Percentiles rank a stretch among this genome's conserved stretches.
These are phyloP conservation scores for Carassius auratus DNA, from an alignment of 2,113 vertebrate species.

Conservation along the genomic window DNA sequence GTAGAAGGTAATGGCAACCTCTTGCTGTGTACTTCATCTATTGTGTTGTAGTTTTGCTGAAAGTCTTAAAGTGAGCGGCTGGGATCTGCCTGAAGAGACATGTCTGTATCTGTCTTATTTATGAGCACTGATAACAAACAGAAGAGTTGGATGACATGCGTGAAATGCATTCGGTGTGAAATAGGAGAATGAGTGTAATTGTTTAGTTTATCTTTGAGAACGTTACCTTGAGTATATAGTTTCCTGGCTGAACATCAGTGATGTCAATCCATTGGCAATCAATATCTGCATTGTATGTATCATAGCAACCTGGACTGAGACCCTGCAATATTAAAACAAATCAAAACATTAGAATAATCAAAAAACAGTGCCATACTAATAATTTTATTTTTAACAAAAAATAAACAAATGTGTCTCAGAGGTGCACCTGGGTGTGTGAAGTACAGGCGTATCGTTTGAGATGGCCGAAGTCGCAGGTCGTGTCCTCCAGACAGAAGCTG, in stretches of 20 bases:
- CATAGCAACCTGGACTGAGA: conserved; percentile 93
- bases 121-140: conserved; percentile 4
- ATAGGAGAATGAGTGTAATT: background rate
- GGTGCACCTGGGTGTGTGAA: conserved; percentile 89
- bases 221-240: conserved; percentile 92
- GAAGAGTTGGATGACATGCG: background rate
- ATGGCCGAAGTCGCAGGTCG: conserved; percentile 95
- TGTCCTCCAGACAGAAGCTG: conserved; percentile 97
- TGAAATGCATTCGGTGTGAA: background rate
- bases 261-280: conserved; percentile 99
- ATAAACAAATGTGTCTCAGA: background rate
- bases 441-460: conserved; percentile 95
- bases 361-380: background rate
- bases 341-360: background rate
- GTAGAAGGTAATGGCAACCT: background rate
- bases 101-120: conserved; percentile 36
- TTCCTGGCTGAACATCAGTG: conserved; percentile 91
- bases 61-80: background rate
- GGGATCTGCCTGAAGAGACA: background rate
- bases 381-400: background rate
- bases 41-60: background rate
- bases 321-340: conserved; percentile 73
- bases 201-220: background rate
- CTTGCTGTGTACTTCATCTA: background rate
- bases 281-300: conserved; percentile 97